phyloP scores from a whole-genome alignment of 2,888 invertebrate species.

The Taphrorychus bicolor region DNA sequence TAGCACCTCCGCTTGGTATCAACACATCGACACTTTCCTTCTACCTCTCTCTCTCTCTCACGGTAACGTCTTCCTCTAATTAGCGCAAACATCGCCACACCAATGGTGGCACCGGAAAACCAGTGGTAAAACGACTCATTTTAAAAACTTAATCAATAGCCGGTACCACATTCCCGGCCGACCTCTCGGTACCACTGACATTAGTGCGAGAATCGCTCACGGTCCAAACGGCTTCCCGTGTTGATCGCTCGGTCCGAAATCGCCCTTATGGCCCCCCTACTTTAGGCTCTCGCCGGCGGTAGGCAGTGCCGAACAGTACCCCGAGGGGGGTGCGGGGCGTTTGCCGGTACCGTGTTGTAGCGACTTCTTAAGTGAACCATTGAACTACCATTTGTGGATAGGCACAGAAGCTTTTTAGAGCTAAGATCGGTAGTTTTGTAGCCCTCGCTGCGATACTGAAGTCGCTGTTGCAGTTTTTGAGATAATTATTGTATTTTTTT shows the following conservation, averaged over 20 bases:
- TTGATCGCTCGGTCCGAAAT: constrained; percentile 49
- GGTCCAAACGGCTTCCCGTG: constrained; percentile 54
- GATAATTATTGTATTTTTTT: constrained; percentile 15
- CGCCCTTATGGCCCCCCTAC: constrained; percentile 52
- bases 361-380: constrained; percentile 58
- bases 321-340: constrained; percentile 48
- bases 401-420: constrained; percentile 56
- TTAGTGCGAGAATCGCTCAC: constrained; percentile 48
- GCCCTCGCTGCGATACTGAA: constrained; percentile 31
- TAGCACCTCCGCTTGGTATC: constrained; percentile 12
- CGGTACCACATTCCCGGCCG: constrained; percentile 36
- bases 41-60: constrained; percentile 20
- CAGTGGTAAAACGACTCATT: constrained; percentile 45
- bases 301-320: constrained; percentile 49
- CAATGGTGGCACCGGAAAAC: constrained; percentile 40
- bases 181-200: constrained; percentile 20
- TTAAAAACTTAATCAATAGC: constrained; percentile 55
- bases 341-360: constrained; percentile 57
- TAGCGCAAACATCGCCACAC: constrained; percentile 41
- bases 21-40: no score
- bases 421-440: constrained; percentile 40
- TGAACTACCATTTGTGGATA: constrained; percentile 60
- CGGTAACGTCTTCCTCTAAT: constrained; percentile 34
- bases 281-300: constrained; percentile 52
- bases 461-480: constrained; percentile 15